Evolutionary conservation across 1,140 invertebrate species (phyloP).

Genomic region (Oncopodura yosiiana): DNA sequence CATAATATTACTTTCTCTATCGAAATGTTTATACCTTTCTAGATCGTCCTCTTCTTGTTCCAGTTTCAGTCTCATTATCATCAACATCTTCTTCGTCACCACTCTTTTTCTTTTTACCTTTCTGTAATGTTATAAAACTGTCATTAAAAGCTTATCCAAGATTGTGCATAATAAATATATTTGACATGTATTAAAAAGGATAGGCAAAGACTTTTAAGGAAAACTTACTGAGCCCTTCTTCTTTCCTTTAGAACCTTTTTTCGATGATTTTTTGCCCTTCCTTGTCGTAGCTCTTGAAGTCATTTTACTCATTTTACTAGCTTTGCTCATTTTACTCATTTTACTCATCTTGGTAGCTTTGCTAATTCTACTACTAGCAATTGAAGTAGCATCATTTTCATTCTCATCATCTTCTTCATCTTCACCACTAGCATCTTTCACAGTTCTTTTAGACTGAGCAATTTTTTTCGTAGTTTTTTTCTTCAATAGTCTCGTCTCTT

Average conservation of each 20-base stretch:
- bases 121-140: no score
- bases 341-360: no score
- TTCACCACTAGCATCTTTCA: background rate
- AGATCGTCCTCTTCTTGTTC: background rate
- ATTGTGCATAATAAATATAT: no score
- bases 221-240: background rate
- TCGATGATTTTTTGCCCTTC: background rate
- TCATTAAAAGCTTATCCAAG: no score
- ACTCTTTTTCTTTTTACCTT: background rate
- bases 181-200: no score
- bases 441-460: background rate
- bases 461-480: background rate
- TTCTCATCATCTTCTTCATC: background rate
- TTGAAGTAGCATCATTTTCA: no score
- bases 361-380: no score
- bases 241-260: background rate
- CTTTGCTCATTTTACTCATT: background rate
- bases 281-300: no score
- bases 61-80: background rate
- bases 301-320: constrained; percentile 4
- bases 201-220: no score
- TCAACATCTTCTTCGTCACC: background rate
- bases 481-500: background rate
- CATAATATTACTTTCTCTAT: no score
- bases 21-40: background rate